Base-by-base conservation (phyloP, 2,113 vertebrate genomes). In the Eptesicus fuscus region DNA sequence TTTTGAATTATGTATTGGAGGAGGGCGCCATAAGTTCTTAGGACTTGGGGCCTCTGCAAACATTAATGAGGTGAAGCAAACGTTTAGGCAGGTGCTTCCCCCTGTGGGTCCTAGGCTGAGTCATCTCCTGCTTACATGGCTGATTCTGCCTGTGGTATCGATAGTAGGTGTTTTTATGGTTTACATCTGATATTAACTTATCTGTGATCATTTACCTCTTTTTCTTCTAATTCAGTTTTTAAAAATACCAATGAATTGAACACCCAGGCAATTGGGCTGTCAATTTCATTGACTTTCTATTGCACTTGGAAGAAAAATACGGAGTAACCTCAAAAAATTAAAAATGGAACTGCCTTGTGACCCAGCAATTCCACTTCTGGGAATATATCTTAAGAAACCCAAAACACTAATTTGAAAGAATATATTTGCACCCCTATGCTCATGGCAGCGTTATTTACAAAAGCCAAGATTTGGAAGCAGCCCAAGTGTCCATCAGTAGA, bases 151-250 rank as follows among this genome's bases (percentile, higher is more conserved):
- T 73, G 35, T 79, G 25, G 23, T 65, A 12, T 51, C 37, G 30
- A 61, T 11, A 71, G 30, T 30, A 71, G 67, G 53, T 83, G 49
- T 74, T 63, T 85, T 61, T 69, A 37, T 84, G 35, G 42, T 65
- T 78, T 69, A 96, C 35, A 88, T 73, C 67, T 88, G 40, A 93
- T 69, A 49, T 47, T 67, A 94, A 88, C 71, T 71, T 47, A 61
- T 69, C 71, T 88, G 6, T 61, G 79, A 30, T 63, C 67, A 25
- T 90, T 94, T 74, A 42, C 65, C n/a, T 92, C 71, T 70, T 94
- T 86, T 82, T 73, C 51, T 82, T 77, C 47, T 32, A 74, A 85
- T 47, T 74, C 25, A 93, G 32, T 87, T 20, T 16, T 28, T 40
- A 40, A 67, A 67, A 77, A 32, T 42, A 63, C 63, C 12, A 79